These are phyloP conservation scores for Bombus ignitus DNA, from an alignment of 1,140 invertebrate species.

Conservation along the genomic window DNA sequence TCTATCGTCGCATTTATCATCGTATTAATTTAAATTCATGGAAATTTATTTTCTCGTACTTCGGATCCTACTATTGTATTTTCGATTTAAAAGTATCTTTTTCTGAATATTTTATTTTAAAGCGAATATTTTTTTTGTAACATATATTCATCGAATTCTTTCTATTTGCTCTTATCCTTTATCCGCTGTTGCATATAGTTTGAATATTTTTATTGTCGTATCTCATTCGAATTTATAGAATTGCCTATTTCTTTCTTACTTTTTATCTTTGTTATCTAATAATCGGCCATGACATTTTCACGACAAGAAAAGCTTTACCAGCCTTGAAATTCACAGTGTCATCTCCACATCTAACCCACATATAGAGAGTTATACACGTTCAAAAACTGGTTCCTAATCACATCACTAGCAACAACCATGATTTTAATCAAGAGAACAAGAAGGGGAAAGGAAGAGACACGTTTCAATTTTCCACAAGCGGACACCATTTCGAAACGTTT, in stretches of 20 bases:
- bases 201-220: neutral
- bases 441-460: neutral
- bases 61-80: fast-evolving
- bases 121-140: too few species aligned
- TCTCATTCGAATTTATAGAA: neutral
- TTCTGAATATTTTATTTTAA: too few species aligned
- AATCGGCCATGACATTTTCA: neutral
- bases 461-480: neutral
- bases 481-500: neutral
- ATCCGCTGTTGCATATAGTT: neutral
- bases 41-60: neutral
- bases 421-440: neutral
- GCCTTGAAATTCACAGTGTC: neutral
- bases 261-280: neutral
- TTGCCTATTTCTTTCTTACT: neutral
- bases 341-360: fast-evolving
- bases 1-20: fast-evolving
- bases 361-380: too few species aligned
- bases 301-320: neutral
- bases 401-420: too few species aligned
- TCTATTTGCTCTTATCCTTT: neutral
- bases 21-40: neutral
- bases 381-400: neutral
- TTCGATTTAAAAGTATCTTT: too few species aligned
- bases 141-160: too few species aligned